Evolutionary conservation across 1,140 invertebrate genomes (phyloP), one percentile per base, ranked within the genome.

Genomic region (Tachypleus tridentatus): DNA sequence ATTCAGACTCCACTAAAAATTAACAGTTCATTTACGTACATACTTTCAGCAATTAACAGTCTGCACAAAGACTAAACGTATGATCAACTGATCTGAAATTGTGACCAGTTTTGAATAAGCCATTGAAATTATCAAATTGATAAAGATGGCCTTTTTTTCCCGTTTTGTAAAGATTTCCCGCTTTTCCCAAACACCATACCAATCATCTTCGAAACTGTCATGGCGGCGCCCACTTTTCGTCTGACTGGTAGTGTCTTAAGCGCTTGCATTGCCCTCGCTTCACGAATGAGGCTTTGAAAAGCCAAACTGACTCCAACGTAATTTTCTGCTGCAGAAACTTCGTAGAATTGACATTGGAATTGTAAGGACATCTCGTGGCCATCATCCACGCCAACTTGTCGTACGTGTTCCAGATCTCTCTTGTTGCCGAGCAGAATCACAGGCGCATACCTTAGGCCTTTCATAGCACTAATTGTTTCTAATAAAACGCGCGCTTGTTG

Each of bases 271-370:
- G 86, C 84, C 51, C 85, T 79, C 3, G 86, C 86, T 74, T 90
- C 87, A 52, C 74, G 60, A 49, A 79, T 67, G 7, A 91, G 77
- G 5, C 85, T 86, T 71, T 90, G 87, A 76, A 91, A 92, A 2
- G 87, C 87, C 59, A 89, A 77, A 53, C 84, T 86, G 0, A 89
- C 87, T 48, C 87, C 87, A 3, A 86, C 84, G 64, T 82, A 85
- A 74, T 85, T 87, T 73, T 91, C 88, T 10, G 88, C 88, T 9
- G 88, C 88, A 61, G 87, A 89, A 64, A 92, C 87, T 76, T 91
- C 88, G 75, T 88, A 90, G 76, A 90, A 91, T 73, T 88, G 87
- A 73, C 88, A 91, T 10, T 87, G 85, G 72, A 85, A 87, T 60
- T 85, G 82, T 60, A 89, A 74, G 0, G 88, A 88, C 53, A 89